Conservation (phyloP, 2,888 invertebrate genomes). For the Prosopocoilus inquinatus region DNA sequence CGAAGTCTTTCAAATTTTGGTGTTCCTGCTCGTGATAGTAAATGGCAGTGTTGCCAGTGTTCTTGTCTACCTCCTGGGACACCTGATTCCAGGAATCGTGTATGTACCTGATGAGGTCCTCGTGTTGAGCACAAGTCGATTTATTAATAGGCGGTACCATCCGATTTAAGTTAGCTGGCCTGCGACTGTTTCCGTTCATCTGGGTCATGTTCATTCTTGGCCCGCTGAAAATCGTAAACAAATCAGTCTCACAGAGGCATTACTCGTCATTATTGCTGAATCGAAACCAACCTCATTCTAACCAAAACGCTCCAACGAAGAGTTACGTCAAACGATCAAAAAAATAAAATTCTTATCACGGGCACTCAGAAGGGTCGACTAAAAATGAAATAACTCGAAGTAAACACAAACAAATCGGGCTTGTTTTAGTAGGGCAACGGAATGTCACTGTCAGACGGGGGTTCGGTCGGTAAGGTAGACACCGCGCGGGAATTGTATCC, state of each 20-base stretch:
- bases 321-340: too few relatives aligned
- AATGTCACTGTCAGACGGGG: constrained; percentile 4
- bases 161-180: constrained; percentile 37
- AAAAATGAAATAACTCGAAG: not conserved
- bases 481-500: not conserved
- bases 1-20: constrained; percentile 64
- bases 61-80: constrained; percentile 39
- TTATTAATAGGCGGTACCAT: constrained; percentile 33
- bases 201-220: constrained; percentile 46
- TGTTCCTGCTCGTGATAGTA: constrained; percentile 64
- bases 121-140: constrained; percentile 58
- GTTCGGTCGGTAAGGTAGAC: not conserved
- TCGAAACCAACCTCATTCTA: constrained; percentile 11
- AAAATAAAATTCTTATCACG: too few relatives aligned
- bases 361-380: too few relatives aligned
- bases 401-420: constrained; percentile 16
- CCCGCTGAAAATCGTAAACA: constrained; percentile 36
- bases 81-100: constrained; percentile 76
- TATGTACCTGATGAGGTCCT: constrained; percentile 77
- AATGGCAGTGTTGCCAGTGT: constrained; percentile 54
- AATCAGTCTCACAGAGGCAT: constrained; percentile 1
- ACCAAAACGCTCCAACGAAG: not conserved
- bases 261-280: not conserved
- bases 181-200: constrained; percentile 44
- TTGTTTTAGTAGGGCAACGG: constrained; percentile 16